Percentiles rank a stretch among this genome's conserved stretches.
Evolutionary conservation across 2,797 vertebrate species (phyloP).

Genomic region (Acestrorhynchus altus): DNA sequence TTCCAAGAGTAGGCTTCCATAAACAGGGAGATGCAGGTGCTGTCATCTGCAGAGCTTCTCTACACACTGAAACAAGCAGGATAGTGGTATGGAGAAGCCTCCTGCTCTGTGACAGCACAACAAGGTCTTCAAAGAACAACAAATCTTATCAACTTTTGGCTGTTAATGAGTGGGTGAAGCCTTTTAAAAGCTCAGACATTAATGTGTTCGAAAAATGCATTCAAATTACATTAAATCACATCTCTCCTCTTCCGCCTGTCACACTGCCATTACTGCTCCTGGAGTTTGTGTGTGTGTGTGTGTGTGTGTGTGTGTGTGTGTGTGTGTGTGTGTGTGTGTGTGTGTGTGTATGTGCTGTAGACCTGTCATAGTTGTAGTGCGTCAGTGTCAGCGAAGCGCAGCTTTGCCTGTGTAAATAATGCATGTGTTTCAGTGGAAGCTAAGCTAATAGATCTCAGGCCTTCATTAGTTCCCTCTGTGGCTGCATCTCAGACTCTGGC

Average conservation of each 20-base stretch:
- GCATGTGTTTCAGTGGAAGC: constrained; percentile 65
- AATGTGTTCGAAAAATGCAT: constrained; percentile 53
- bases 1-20: constrained; percentile 39
- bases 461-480: constrained; percentile 70
- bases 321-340: constrained; percentile 53
- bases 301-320: constrained; percentile 50
- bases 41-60: constrained; percentile 16
- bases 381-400: constrained; percentile 57
- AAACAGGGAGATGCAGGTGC: constrained; percentile 29
- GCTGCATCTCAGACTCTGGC: constrained; percentile 64
- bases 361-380: constrained; percentile 59
- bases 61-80: constrained; percentile 39
- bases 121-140: constrained; percentile 47
- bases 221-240: constrained; percentile 59
- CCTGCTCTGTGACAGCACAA: constrained; percentile 45
- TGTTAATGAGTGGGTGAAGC: constrained; percentile 46
- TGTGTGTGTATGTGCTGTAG: constrained; percentile 55
- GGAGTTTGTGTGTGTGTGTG: constrained; percentile 48
- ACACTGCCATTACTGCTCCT: constrained; percentile 51
- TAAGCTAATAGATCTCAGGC: constrained; percentile 69
- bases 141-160: constrained; percentile 46
- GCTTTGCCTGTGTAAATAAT: constrained; percentile 69
- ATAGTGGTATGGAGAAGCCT: constrained; percentile 20
- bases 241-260: constrained; percentile 52
- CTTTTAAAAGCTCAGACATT: constrained; percentile 51